Percentiles rank a stretch among this genome's conserved stretches.
phyloP scores from a whole-genome alignment of 2,888 invertebrate genomes.

The Tenodera sinensis region DNA sequence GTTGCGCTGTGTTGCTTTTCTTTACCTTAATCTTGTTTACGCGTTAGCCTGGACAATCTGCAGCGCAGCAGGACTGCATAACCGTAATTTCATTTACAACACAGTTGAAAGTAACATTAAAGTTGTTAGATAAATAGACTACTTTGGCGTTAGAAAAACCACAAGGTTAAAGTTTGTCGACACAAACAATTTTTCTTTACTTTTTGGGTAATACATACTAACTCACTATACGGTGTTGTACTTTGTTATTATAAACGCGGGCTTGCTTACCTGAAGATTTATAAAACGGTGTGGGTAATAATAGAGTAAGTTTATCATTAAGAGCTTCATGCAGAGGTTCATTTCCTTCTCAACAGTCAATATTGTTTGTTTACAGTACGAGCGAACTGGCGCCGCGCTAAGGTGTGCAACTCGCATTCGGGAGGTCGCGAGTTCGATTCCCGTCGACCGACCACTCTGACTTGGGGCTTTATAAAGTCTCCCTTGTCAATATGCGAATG shows the following conservation, averaged over 20 bases:
- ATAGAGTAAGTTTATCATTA: no score
- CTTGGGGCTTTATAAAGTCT: no score
- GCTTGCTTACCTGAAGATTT: background rate
- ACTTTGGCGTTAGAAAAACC: background rate
- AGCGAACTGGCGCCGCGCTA: no score
- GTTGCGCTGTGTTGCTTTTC: background rate
- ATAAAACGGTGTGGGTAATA: no score
- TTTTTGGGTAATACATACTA: background rate
- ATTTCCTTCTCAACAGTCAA: no score
- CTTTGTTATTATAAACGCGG: background rate
- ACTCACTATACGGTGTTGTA: background rate
- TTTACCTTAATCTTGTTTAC: background rate
- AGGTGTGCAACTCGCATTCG: no score
- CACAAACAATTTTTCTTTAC: background rate
- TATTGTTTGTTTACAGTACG: no score
- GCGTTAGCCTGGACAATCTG: background rate
- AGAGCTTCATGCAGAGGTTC: no score
- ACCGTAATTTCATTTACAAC: background rate
- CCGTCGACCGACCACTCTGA: no score
- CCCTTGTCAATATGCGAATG: no score
- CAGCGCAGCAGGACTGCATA: background rate
- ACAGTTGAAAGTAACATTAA: background rate
- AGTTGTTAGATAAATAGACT: background rate
- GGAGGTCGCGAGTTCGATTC: no score
- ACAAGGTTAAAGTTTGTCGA: background rate